Evolutionary conservation across 2,113 vertebrate genomes (phyloP), one percentile per base, ranked within the genome.

Genomic region (Archilochus colubris): DNA sequence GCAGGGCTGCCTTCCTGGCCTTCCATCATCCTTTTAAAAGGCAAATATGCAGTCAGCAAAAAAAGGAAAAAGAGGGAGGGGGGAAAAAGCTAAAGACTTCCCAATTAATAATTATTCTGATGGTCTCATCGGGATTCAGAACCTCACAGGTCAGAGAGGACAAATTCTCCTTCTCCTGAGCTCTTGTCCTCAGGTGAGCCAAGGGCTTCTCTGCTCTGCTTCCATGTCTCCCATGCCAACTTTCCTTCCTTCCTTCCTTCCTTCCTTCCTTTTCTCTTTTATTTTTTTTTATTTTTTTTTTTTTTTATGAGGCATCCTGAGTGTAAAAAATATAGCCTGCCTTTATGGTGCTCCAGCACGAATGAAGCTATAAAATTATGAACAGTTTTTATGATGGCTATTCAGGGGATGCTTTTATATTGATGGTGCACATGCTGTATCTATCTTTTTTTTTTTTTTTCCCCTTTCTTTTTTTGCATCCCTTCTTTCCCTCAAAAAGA

Each of bases 311-410:
- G 97, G 98, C 97, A 98, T 98, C 97, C 97, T 98, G 97, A 98
- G 97, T 97, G 99, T 98, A 98, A 99, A 98, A 99, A 99, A 99
- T 99, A 99, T 99, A 98, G 98, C 98, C 98, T 98, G 98, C 98
- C 98, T 99, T 99, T 99, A 99, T 99, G 98, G 98, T 98, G 97
- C 98, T 99, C 98, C 99, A 99, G 98, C 96, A 98, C 98, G 98
- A 99, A 99, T 99, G 99, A 99, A 99, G 99, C 99, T 98, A 99
- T 99, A 99, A 99, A 99, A 99, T 99, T 99, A 99, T 99, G 99
- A 99, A 99, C 98, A 99, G 98, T 99, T 99, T 99, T 99, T 99
- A 99, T 99, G 99, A 99, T 98, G 98, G 99, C 98, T 98, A 99
- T 99, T 99, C 98, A 98, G 98, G 98, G 98, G 99, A 99, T 99